Base-by-base conservation (phyloP, 2,113 vertebrate species). In the Tauraco erythrolophus region DNA sequence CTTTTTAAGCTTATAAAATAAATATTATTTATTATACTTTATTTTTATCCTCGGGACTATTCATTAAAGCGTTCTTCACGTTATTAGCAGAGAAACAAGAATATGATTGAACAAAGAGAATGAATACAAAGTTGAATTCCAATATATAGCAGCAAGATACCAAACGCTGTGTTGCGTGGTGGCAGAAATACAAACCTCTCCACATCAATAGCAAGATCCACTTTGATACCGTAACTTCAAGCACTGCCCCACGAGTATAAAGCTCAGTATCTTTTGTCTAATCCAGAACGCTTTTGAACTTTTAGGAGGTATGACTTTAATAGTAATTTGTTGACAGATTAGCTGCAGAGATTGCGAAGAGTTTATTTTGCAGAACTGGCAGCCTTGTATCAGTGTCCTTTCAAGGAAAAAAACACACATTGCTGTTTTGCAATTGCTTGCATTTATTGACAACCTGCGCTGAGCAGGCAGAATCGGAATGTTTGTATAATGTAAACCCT, bases 401-500 rank as follows among this genome's bases (percentile, higher is more conserved):
- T 48, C 41, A 91, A 97, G 94, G 95, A 93, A 90, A 75, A 94
- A 96, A 90, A 77, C 96, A 93, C 85, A 79, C 87, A 75, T 80
- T 18, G 94, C 80, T 97, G 88, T 98, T 98, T 96, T 98, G 97
- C 97, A 97, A 96, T 86, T 93, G 97, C 96, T 97, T 92, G 95
- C 97, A 96, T 97, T 97, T 98, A 98, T 98, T 98, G 93, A 94
- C 98, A 98, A 96, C 98, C 96, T 90, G 96, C 56, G 98, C 98
- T 98, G 98, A 98, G 98, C 91, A 94, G 97, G 97, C 98, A 98
- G 95, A 98, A 97, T 94, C 35, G 92, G 97, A 94, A 95, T 98
- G 98, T 98, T 98, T 99, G 98, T 98, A 96, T 99, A 98, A 99
- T 98, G 97, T 98, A 98, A 97, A 97, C 94, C 96, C 96, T 98